Conservation (phyloP, 2,113 vertebrate genomes). For the Beaufortia kweichowensis region DNA sequence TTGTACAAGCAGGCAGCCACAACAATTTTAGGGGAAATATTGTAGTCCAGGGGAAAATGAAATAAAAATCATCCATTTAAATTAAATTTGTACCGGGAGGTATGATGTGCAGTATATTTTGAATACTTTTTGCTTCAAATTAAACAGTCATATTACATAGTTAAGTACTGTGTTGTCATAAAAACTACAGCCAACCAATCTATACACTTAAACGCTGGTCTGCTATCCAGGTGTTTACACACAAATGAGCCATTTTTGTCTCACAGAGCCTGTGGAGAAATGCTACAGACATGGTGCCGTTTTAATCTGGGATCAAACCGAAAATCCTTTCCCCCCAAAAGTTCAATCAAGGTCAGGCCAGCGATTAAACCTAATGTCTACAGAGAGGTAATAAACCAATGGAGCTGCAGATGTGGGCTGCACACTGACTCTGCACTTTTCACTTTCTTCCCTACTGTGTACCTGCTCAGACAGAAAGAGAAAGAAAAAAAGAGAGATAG, state of each 20-base stretch:
- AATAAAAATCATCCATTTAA: too few species aligned
- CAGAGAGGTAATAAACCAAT: slow-evolving; percentile 56
- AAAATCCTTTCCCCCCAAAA: slow-evolving; percentile 73
- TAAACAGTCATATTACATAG: not conserved
- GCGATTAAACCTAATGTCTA: slow-evolving; percentile 72
- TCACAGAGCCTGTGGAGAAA: slow-evolving; percentile 59
- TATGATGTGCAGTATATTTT: too few species aligned
- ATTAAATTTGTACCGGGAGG: too few species aligned
- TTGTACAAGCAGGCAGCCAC: too few species aligned
- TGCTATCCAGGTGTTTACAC: not conserved
- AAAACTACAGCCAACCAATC: not conserved
- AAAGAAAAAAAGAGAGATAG: too few species aligned
- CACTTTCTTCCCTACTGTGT: not conserved
- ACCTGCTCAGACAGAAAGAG: slow-evolving; percentile 2
- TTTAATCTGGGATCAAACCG: slow-evolving; percentile 81
- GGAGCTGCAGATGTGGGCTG: slow-evolving; percentile 12
- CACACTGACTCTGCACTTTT: slow-evolving; percentile 18
- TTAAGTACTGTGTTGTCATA: not conserved
- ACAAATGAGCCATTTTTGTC: slow-evolving; percentile 8
- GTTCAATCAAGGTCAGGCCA: slow-evolving; percentile 76
- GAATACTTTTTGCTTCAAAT: not conserved
- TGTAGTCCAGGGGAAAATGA: too few species aligned
- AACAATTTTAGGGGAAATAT: too few species aligned
- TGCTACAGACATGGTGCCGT: slow-evolving; percentile 68
- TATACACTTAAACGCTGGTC: not conserved